Conservation (phyloP, 2,113 vertebrate species). For the Uropsilus gracilis region DNA sequence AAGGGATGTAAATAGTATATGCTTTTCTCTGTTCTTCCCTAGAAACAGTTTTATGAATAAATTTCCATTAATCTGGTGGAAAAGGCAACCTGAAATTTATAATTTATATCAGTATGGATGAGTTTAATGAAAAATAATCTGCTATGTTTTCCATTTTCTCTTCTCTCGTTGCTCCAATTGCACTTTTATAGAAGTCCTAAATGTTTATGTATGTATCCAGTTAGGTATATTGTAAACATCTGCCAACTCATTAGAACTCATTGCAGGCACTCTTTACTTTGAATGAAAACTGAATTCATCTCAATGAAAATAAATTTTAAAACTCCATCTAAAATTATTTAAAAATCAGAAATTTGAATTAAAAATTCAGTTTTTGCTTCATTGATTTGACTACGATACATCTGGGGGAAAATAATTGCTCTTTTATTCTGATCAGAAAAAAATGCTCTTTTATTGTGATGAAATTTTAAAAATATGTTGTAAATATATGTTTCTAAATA, state of each 20-base stretch:
- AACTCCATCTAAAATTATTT: too few species aligned
- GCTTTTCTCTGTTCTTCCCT: conserved; percentile 58
- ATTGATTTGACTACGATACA: not conserved
- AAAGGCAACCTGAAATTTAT: conserved; percentile 53
- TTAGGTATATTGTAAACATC: conserved; percentile 70
- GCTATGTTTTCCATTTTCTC: conserved; percentile 47
- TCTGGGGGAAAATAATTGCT: not conserved
- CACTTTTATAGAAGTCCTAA: conserved; percentile 28
- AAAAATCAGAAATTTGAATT: conserved; percentile 37
- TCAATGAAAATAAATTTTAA: conserved; percentile 51
- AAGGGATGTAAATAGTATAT: conserved; percentile 66
- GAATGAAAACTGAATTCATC: conserved; percentile 55
- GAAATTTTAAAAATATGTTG: not conserved
- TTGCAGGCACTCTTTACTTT: conserved; percentile 34
- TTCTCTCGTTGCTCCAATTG: not conserved
- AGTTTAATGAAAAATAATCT: conserved; percentile 63
- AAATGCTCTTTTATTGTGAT: not conserved
- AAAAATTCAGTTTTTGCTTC: conserved; percentile 10
- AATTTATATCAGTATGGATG: conserved; percentile 48
- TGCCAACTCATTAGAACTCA: conserved; percentile 24
- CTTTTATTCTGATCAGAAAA: not conserved
- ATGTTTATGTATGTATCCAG: conserved; percentile 51
- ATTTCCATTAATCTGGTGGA: conserved; percentile 69
- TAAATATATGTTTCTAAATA: not conserved
- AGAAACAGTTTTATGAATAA: conserved; percentile 70